A percentile compares a stretch with the other conserved stretches of the same genome.
phyloP scores from a whole-genome alignment of 2,888 invertebrate genomes.

The Cryptosula pallasiana region DNA sequence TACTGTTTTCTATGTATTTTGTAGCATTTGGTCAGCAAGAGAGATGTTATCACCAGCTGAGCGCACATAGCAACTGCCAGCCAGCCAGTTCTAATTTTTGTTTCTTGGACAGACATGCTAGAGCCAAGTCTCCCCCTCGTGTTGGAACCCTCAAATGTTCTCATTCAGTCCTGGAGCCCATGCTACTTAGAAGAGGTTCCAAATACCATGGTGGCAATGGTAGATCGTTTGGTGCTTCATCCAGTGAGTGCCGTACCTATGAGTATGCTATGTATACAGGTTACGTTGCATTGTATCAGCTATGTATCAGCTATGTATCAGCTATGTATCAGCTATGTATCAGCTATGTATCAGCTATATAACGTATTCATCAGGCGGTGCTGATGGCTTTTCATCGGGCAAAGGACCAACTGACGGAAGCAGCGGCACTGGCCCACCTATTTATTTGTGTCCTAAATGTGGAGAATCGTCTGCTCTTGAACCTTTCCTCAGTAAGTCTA shows the following conservation, averaged over 20 bases:
- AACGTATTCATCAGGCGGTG: neutral
- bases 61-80: neutral
- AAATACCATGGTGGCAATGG: constrained; percentile 3
- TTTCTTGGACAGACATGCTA: neutral
- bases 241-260: neutral
- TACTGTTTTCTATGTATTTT: neutral
- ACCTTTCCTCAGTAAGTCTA: constrained; percentile 10
- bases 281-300: too few relatives aligned
- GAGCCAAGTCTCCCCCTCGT: neutral
- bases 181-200: neutral
- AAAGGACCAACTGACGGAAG: constrained; percentile 9
- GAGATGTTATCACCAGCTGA: neutral
- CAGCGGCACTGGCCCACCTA: neutral
- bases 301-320: too few relatives aligned
- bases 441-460: neutral
- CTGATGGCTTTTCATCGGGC: neutral
- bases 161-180: neutral
- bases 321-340: too few relatives aligned
- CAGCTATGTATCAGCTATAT: too few relatives aligned
- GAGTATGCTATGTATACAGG: too few relatives aligned
- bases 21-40: neutral
- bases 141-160: neutral
- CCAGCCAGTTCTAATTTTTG: neutral
- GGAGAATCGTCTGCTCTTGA: neutral
- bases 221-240: neutral